These are phyloP conservation scores for Danaus plexippus DNA, from an alignment of 1,140 invertebrate species.

Conservation along the genomic window DNA sequence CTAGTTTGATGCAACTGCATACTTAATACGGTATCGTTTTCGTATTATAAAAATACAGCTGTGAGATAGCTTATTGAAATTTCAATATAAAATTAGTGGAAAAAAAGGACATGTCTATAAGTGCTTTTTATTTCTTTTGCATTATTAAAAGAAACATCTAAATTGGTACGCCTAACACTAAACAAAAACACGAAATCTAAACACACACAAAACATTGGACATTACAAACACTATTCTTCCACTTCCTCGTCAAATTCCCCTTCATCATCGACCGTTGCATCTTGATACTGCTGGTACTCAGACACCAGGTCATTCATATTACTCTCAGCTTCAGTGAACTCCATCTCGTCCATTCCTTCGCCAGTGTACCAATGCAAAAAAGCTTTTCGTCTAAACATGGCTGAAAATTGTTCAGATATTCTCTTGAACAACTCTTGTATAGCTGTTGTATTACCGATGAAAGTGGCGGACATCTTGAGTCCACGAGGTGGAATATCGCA, in stretches of 20 bases:
- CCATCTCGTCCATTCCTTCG: constrained; percentile 29
- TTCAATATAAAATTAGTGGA: too few relatives aligned
- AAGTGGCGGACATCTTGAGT: constrained; percentile 92
- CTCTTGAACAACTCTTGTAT: constrained; percentile 91
- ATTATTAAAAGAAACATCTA: too few relatives aligned
- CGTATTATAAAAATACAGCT: too few relatives aligned
- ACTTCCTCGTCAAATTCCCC: constrained; percentile 33
- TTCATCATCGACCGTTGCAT: constrained; percentile 26
- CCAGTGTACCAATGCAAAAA: constrained; percentile 27
- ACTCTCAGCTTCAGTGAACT: constrained; percentile 26
- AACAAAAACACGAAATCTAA: too few relatives aligned
- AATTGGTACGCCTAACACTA: too few relatives aligned
- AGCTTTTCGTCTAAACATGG: constrained; percentile 87
- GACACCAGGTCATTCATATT: constrained; percentile 29
- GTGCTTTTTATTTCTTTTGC: too few relatives aligned
- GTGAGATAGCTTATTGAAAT: too few relatives aligned
- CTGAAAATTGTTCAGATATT: constrained; percentile 89
- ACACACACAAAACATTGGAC: too few relatives aligned
- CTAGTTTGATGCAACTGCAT: too few relatives aligned
- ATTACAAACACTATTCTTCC: constrained; percentile 8
- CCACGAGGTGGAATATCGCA: constrained; percentile 79
- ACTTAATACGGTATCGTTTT: too few relatives aligned
- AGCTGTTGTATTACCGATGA: constrained; percentile 67
- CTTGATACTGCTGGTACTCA: constrained; percentile 28
- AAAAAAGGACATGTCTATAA: too few relatives aligned